phyloP scores from a whole-genome alignment of 1,140 invertebrate genomes.

The Fopius arisanus region DNA sequence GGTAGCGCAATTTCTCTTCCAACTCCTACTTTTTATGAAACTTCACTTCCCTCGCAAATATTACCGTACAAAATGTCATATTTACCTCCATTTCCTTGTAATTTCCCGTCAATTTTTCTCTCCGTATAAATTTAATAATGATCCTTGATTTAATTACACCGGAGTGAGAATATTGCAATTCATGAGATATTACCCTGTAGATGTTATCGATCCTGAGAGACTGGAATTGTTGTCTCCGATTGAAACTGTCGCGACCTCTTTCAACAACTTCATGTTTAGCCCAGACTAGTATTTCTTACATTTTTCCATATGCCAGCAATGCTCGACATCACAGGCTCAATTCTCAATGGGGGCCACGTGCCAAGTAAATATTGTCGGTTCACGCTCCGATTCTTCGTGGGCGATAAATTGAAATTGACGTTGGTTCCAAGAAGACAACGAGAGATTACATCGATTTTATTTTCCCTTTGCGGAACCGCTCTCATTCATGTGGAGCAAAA shows the following conservation, averaged over 20 bases:
- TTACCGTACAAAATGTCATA: too few relatives aligned
- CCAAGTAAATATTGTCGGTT: constrained; percentile 1
- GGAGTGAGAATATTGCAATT: too few relatives aligned
- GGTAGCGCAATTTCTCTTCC: too few relatives aligned
- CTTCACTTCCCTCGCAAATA: too few relatives aligned
- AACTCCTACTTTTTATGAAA: too few relatives aligned
- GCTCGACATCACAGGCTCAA: not conserved
- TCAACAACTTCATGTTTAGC: too few relatives aligned
- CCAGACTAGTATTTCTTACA: not conserved
- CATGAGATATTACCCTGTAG: not conserved
- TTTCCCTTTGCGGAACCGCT: not conserved
- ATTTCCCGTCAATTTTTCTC: too few relatives aligned
- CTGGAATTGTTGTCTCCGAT: not conserved
- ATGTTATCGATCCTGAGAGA: not conserved
- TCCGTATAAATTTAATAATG: too few relatives aligned
- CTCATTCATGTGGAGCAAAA: too few relatives aligned
- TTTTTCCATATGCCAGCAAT: constrained; percentile 2
- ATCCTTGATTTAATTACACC: too few relatives aligned
- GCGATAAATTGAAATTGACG: constrained; percentile 51
- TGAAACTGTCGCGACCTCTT: not conserved
- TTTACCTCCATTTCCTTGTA: too few relatives aligned
- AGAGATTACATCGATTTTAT: constrained; percentile 20
- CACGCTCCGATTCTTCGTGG: constrained; percentile 27
- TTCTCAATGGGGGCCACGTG: constrained; percentile 12
- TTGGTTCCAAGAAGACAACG: constrained; percentile 36